Percentiles rank a stretch among this genome's conserved stretches.
Evolutionary conservation across 2,113 vertebrate genomes (phyloP).

Genomic region (Scalopus aquaticus): DNA sequence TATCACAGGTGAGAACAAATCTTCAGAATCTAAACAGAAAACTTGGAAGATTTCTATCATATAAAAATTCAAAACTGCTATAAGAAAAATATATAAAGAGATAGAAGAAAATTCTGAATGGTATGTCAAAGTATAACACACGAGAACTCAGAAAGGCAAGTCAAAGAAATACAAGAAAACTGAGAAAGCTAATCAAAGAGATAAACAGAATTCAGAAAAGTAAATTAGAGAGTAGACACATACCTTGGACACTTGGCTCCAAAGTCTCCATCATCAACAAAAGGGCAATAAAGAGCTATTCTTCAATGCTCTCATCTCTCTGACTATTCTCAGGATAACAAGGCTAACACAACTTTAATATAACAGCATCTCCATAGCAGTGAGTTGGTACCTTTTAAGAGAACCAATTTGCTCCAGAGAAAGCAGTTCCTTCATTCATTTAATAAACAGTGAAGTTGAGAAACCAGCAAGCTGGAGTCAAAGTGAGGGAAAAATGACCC

Average conservation of each 20-base stretch:
- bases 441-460: not conserved
- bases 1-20: too few relatives aligned
- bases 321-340: not conserved
- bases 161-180: too few relatives aligned
- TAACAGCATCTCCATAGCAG: not conserved
- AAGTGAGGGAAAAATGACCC: not conserved
- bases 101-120: too few relatives aligned
- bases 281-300: not conserved
- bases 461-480: not conserved
- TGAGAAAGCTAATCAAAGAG: too few relatives aligned
- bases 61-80: too few relatives aligned
- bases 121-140: too few relatives aligned
- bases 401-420: not conserved
- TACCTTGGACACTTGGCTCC: not conserved
- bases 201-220: too few relatives aligned
- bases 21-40: too few relatives aligned
- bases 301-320: not conserved
- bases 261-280: not conserved
- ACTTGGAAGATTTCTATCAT: too few relatives aligned
- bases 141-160: too few relatives aligned
- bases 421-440: not conserved
- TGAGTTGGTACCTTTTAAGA: not conserved
- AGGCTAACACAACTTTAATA: not conserved
- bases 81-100: too few relatives aligned
- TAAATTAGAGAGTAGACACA: not conserved